Percentiles rank a stretch among this genome's conserved stretches.
Conservation (phyloP, 2,888 invertebrate genomes). For the Himalopsyche anomala region DNA sequence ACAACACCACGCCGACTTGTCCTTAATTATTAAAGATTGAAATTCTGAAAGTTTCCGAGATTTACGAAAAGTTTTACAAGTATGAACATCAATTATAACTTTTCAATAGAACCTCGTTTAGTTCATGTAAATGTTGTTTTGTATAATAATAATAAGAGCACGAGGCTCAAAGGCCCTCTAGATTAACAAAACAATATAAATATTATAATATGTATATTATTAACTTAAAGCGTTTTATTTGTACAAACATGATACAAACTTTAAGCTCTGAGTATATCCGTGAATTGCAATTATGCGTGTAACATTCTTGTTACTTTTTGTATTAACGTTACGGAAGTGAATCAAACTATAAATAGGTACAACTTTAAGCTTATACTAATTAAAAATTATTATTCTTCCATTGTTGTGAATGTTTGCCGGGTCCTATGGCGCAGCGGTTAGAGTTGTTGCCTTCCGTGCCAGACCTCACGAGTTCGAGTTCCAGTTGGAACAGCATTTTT, state of each 20-base stretch:
- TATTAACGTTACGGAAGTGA: no score
- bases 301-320: no score
- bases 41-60: background rate
- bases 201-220: background rate
- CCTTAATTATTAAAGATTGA: conserved; percentile 12
- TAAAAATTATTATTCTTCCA: no score
- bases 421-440: no score
- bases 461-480: no score
- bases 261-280: background rate
- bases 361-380: no score
- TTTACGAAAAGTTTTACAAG: conserved; percentile 8
- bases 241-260: background rate
- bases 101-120: conserved; percentile 22
- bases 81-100: conserved; percentile 26
- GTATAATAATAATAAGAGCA: background rate
- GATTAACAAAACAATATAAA: conserved; percentile 15
- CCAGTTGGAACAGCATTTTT: no score
- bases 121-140: conserved; percentile 8
- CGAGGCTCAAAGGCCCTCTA: background rate
- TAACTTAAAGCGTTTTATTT: background rate
- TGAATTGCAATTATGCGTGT: no score
- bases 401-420: no score
- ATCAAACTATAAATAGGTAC: no score
- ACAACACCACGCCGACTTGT: background rate
- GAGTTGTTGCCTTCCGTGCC: no score